These are phyloP conservation scores for Chamaea fasciata DNA, from an alignment of 2,113 vertebrate genomes.

Conservation along the genomic window DNA sequence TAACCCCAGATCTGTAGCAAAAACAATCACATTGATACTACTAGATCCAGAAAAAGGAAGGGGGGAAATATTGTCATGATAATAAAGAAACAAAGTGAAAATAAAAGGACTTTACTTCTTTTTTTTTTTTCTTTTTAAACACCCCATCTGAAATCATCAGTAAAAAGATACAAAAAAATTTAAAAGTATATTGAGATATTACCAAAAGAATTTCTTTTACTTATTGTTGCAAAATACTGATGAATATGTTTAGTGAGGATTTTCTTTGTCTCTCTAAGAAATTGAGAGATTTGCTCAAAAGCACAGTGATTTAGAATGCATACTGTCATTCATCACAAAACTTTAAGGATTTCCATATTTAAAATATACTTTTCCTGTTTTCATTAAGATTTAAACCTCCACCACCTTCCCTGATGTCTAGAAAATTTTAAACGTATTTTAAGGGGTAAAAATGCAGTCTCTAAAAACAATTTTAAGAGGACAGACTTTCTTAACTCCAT, in stretches of 20 bases:
- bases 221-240: neutral
- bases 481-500: neutral
- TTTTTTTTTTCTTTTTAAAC: neutral
- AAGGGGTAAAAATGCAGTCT: neutral
- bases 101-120: neutral
- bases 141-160: neutral
- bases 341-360: neutral
- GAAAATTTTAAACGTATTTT: neutral
- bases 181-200: neutral
- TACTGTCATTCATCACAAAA: neutral
- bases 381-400: neutral
- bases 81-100: neutral
- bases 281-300: neutral
- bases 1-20: slow-evolving; percentile 16
- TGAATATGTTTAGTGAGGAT: neutral
- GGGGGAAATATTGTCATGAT: neutral
- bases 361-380: neutral
- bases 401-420: neutral
- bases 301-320: neutral
- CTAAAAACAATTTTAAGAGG: neutral
- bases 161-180: neutral
- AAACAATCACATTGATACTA: neutral
- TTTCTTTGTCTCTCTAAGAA: neutral
- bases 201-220: neutral
- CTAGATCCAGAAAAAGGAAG: neutral